These are phyloP conservation scores for Anolis sagrei DNA, from an alignment of 2,113 vertebrate genomes.

Conservation along the genomic window DNA sequence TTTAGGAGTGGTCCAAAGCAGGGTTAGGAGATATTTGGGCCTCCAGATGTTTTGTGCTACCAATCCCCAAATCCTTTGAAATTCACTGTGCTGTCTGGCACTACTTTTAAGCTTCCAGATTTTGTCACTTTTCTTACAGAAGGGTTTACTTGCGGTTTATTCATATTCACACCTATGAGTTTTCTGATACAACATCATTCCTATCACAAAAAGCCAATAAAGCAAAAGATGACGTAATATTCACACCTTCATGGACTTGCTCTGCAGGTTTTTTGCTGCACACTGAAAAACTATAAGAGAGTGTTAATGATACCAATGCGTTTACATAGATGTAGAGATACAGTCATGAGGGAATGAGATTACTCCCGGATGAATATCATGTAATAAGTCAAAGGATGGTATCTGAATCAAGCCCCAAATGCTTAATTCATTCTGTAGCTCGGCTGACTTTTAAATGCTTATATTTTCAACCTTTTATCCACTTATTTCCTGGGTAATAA, in stretches of 20 bases:
- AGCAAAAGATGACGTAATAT: not conserved
- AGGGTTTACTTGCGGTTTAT: not conserved
- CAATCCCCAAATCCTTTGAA: too few species aligned
- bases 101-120: not conserved
- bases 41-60: not conserved
- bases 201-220: not conserved
- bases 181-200: not conserved
- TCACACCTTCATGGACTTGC: too few species aligned
- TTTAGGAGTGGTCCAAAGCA: constrained; percentile 39
- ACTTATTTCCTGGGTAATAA: not conserved
- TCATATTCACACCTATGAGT: not conserved
- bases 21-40: too few species aligned
- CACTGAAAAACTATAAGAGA: not conserved
- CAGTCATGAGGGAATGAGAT: not conserved
- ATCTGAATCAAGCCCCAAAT: not conserved
- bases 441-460: not conserved
- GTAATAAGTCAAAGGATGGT: not conserved
- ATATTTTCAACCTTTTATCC: not conserved
- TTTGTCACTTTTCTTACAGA: not conserved
- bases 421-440: not conserved
- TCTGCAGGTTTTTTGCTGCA: not conserved
- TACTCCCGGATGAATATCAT: not conserved
- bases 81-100: not conserved
- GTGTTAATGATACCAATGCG: not conserved
- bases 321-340: not conserved